Evolutionary conservation across 2,888 invertebrate species (phyloP), one percentile per base, ranked within the genome.

Genomic region (Nomada flava): DNA sequence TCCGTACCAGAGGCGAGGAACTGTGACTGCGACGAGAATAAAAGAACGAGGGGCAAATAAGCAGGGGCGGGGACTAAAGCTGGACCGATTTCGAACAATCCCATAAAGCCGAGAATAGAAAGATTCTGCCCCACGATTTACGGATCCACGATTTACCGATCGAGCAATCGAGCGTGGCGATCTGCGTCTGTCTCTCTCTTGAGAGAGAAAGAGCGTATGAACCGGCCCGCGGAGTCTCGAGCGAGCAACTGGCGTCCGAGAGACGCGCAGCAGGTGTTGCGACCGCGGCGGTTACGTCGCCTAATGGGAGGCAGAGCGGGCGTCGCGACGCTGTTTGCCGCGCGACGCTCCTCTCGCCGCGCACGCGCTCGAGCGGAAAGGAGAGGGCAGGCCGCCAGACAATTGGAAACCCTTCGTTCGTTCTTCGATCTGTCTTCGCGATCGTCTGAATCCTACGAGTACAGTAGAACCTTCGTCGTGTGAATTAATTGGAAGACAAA

Each of bases 211-310:
- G 47, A 63, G 18, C 65, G 85, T 83, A 44, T 76, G 77, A 76
- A 86, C 87, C 88, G 86, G 70, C 80, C 76, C 82, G 88, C 79
- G 82, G 76, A 82, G 84, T 83, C 77, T 82, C 88, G 84, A 87
- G 77, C 86, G 85, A 85, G 79, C 76, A 80, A 90, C 90, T 90
- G 87, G 71, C 76, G 74, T 78, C 11, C 36, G 68, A 4, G 0
- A 0, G 15, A 23, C 68, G 75, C 89, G 89, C 87, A 85, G 84
- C 82, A 83, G 83, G 84, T 86, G 85, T 88, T 85, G 86, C 89
- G 87, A 84, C 84, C 89, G 84, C 82, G 84, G 86, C 86, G 84
- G 84, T 81, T 87, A 88, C 84, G 86, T 82, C 87, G 83, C 84
- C 84, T 87, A 88, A 89, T 88, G 86, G 85, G 86, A 87, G 87